Evolutionary conservation across 1,140 invertebrate genomes (phyloP), one percentile per base, ranked within the genome.

Genomic region (Idris sp.): DNA sequence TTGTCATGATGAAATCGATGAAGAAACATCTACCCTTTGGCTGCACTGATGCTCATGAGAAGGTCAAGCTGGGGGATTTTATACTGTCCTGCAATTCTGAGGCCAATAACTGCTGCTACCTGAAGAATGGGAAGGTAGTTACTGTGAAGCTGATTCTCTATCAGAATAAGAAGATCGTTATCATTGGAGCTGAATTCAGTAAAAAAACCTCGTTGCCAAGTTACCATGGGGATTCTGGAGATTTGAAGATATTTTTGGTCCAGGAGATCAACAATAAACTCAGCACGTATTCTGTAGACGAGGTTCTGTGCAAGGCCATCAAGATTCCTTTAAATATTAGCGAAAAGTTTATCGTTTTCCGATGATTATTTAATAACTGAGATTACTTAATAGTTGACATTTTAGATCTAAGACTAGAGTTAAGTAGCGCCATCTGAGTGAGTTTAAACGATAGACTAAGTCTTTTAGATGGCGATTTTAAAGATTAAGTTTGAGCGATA

Each of bases 21-120:
- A 25, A 18, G 7, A 19, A 25, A n/a, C 38, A 41, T 10, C 18
- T 41, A 18, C 38, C 38, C 2, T 41, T 44, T 11, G 53, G 46
- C 4, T 78, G 26, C 26, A 44, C 31, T 7, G 26, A 72, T 18
- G 40, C 67, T 0, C 36, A 67, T 54, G 4, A 13, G 5, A 16
- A 26, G n/a, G 46, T 76, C 8, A 13, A 53, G 22, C 76, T 71
- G 13, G 7, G 15, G 5, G 43, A 68, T 38, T 79, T 74, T 38
- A 15, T 11, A 7, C 28, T 79, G 25, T 54, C 67, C 18, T n/a
- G n/a, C n/a, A 59, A 44, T 15, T 7, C 4, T 15, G 13, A 53
- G 1, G 40, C 51, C 0, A 53, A 77, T 46, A 75, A 76, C 36
- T 77, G 72, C 31, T 79, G 78, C 26, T 79, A 65, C 38, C 25